Evolutionary conservation across 2,797 vertebrate species (phyloP), one percentile per base, ranked within the genome.

Genomic region (Danio aesculapii): DNA sequence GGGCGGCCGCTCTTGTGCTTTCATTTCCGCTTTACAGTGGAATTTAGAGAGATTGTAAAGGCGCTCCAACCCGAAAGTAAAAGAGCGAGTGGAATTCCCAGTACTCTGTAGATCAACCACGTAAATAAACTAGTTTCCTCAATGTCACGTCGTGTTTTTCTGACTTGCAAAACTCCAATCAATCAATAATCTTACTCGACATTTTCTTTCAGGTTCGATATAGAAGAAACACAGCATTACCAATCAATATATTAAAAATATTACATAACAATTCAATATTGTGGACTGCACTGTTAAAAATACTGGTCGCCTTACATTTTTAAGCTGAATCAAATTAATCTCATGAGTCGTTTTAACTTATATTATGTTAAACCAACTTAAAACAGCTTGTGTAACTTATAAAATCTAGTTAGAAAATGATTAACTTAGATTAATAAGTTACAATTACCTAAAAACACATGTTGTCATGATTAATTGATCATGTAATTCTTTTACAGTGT

Each of bases 31-130:
- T 8, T 1, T 5, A 12, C 3, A 6, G 57, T 76, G 79, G 76
- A 80, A 44, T 75, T 70, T 9, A 43, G 11, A 50, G 52, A 14
- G 11, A 10, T 41, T 44, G 17, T 57, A 19, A 19, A 12, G 6
- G 49, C 72, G 57, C 5, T 30, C 10, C 6, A 44, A 72, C 39
- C 55, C 62, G 67, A 73, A 76, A 68, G 12, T 59, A 47, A 46
- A 41, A 64, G 55, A 64, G 0, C 16, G 43, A 0, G 1, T 8
- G 70, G 49, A 57, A 75, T 69, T 75, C 71, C 82, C 71, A 11
- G 55, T 49, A 70, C 39, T 68, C 14, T 52, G 8, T 47, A 4
- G 5, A 7, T 59, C 10, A n/a, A 47, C 12, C 16, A 14, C 16
- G 9, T 14, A 43, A 52, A 41, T 13, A 19, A 13, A 53, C 43